phyloP scores from a whole-genome alignment of 2,113 vertebrate genomes.

The Trichechus manatus region DNA sequence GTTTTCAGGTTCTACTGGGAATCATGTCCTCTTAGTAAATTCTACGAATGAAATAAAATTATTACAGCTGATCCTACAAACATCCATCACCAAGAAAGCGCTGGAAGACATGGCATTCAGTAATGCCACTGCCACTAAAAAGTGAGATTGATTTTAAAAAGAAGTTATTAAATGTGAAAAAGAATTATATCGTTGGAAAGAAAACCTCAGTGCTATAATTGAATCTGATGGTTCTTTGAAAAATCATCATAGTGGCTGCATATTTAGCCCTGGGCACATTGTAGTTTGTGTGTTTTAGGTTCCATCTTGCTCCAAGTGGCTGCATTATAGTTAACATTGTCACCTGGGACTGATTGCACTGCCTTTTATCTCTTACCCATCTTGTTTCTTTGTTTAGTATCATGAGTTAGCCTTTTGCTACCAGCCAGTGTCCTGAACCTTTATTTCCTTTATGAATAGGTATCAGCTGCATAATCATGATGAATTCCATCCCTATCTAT shows the following conservation, averaged over 20 bases:
- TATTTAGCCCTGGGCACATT: not conserved
- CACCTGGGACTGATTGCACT: not conserved
- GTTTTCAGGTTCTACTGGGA: not conserved
- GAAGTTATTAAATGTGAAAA: not conserved
- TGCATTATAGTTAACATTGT: constrained; percentile 11
- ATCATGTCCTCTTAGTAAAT: not conserved
- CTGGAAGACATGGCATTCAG: not conserved
- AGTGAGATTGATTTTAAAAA: constrained; percentile 7
- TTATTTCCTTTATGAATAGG: not conserved
- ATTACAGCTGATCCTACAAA: not conserved
- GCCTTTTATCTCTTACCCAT: not conserved
- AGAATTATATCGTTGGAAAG: not conserved
- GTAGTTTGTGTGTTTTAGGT: not conserved
- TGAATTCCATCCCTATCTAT: not conserved
- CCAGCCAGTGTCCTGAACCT: not conserved
- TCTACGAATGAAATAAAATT: not conserved
- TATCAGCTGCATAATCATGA: not conserved
- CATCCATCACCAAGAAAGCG: not conserved
- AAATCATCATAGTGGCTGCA: not conserved
- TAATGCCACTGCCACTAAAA: not conserved
- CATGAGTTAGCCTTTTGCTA: not conserved
- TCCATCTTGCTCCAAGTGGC: not conserved
- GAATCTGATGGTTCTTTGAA: not conserved
- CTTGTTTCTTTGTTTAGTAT: constrained; percentile 1
- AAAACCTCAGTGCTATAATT: constrained; percentile 36